Evolutionary conservation across 2,113 vertebrate species (phyloP), one percentile per base, ranked within the genome.

Genomic region (Miniopterus natalensis): DNA sequence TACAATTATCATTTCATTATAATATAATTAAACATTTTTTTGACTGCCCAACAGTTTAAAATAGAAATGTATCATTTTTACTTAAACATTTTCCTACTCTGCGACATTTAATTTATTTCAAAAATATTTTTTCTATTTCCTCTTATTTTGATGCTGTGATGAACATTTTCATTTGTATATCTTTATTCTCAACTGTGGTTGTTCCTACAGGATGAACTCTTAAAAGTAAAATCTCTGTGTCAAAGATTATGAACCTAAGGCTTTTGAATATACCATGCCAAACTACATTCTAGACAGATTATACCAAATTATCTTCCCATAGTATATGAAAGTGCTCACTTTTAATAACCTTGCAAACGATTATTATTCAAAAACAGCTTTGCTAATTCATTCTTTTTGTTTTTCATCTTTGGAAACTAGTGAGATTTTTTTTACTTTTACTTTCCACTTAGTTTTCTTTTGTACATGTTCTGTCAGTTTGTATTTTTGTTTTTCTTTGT

Each of bases 361-460:
- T 61, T 75, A 29, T 59, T 17, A 68, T 85, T 57, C 75, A 71
- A 74, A 86, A 75, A n/a, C 0, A 78, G 31, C 42, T 47, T 84
- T 78, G 20, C 65, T 79, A 71, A 59, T 31, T 70, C 14, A 53
- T 84, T 66, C 8, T 84, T 92, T 90, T 88, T 86, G 31, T 65
- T 85, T 92, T 59, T 77, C 6, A 42, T 70, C 45, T 81, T 36
- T 95, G 40, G 42, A 84, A 95, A 84, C 17, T 27, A 75, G 20
- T 78, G 68, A 71, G 20, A 42, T 29, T 78, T 71, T 78, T 71
- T 65, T 71, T 11, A 42, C 15, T 89, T 89, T 71, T 12, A 74
- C 55, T 47, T 95, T 92, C 66, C 21, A 47, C 63, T 47, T 36
- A 29, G 40, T 71, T 83, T 95, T 94, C n/a, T 90, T 79, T 65